These are phyloP conservation scores for Orcinus orca DNA, from an alignment of 2,113 vertebrate genomes.

Conservation along the genomic window DNA sequence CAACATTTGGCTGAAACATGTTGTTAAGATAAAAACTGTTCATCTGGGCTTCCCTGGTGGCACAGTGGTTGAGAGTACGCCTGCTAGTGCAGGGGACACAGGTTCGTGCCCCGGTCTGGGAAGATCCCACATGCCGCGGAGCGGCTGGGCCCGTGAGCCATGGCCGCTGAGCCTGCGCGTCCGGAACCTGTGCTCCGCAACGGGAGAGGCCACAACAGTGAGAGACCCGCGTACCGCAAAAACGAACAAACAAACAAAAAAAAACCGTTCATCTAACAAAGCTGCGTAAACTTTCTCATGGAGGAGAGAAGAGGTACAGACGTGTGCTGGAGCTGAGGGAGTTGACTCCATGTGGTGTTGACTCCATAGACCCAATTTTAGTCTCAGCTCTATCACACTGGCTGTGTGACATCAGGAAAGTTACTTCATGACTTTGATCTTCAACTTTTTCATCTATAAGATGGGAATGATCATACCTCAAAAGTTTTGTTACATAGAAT, in stretches of 20 bases:
- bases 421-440: neutral
- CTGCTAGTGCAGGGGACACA: accelerated
- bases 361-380: neutral
- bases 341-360: neutral
- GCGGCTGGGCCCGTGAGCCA: no score
- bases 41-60: neutral
- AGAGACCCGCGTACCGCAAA: no score
- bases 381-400: neutral
- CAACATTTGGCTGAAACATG: neutral
- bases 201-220: no score
- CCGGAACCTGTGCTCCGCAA: no score
- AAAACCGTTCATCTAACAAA: neutral
- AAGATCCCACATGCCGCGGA: no score
- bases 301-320: neutral
- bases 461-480: neutral
- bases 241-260: no score
- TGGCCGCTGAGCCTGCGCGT: no score
- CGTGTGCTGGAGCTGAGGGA: neutral
- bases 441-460: no score
- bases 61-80: no score
- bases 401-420: neutral
- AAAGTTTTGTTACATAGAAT: neutral
- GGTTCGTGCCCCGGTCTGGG: no score
- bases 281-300: neutral
- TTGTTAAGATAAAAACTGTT: neutral